A percentile compares a stretch with the other conserved stretches of the same genome.
Evolutionary conservation across 2,888 invertebrate species (phyloP).

Genomic region (Sphecodes monilicornis): DNA sequence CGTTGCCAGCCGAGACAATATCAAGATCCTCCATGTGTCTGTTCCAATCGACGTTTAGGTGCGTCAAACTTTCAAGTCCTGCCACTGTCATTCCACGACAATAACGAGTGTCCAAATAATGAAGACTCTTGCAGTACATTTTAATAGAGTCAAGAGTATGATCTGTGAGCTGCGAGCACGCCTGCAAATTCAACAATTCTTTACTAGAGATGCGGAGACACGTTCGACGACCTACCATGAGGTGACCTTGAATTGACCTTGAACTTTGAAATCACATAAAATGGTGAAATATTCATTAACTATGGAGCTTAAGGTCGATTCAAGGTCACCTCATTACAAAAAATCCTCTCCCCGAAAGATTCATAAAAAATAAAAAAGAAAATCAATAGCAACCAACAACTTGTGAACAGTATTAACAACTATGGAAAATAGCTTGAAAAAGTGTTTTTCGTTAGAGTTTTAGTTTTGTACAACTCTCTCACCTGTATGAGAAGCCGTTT

Average conservation of each 20-base stretch:
- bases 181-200: constrained; percentile 83
- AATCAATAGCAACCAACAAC: no score
- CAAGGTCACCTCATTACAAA: not conserved
- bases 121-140: constrained; percentile 85
- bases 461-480: constrained; percentile 43
- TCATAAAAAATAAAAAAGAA: no score
- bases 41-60: constrained; percentile 71
- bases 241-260: not conserved
- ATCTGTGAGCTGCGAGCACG: constrained; percentile 88
- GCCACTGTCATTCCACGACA: constrained; percentile 86
- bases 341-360: no score
- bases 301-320: not conserved
- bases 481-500: constrained; percentile 87
- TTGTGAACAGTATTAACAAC: not conserved
- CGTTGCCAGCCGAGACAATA: constrained; percentile 22
- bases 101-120: constrained; percentile 87
- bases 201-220: not conserved
- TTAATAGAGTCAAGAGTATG: constrained; percentile 86
- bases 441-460: not conserved
- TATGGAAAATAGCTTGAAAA: not conserved
- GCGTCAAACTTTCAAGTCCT: constrained; percentile 64
- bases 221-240: not conserved
- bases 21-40: constrained; percentile 60
- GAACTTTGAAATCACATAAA: not conserved
- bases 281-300: not conserved